These are phyloP conservation scores for Brachynemurus nebulosus DNA, from an alignment of 2,888 invertebrate genomes.

Conservation along the genomic window DNA sequence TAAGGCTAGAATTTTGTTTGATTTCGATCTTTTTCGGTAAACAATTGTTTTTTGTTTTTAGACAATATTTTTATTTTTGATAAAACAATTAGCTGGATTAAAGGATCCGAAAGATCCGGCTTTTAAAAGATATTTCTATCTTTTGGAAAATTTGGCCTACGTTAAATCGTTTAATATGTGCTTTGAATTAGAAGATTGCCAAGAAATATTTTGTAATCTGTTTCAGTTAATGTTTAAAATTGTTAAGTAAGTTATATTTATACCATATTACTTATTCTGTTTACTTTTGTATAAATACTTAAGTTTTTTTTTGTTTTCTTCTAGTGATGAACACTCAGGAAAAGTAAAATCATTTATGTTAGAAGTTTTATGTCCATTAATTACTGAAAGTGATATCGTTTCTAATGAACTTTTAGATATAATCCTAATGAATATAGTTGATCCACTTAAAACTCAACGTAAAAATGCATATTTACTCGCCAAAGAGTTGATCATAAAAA, in stretches of 20 bases:
- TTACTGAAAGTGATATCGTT: conserved; percentile 90
- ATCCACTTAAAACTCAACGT: conserved; percentile 79
- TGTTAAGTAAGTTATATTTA: conserved; percentile 64
- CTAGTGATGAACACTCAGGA: conserved; percentile 85
- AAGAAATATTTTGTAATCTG: conserved; percentile 88
- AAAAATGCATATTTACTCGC: conserved; percentile 84
- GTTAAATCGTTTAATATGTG: conserved; percentile 99
- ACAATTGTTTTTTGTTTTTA: conserved; percentile 27
- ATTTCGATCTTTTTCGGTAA: not conserved
- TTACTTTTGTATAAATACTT: not conserved
- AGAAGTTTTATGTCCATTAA: conserved; percentile 86
- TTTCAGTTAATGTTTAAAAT: conserved; percentile 92
- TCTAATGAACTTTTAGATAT: conserved; percentile 89
- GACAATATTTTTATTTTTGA: conserved; percentile 86
- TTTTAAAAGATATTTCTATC: conserved; percentile 94
- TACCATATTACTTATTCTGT: not conserved
- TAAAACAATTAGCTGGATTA: conserved; percentile 82
- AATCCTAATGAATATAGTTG: conserved; percentile 85
- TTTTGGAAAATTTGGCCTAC: conserved; percentile 91
- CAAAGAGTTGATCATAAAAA: conserved; percentile 82
- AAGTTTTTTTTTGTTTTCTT: conserved; percentile 17
- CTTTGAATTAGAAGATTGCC: conserved; percentile 93
- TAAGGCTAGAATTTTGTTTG: too few species aligned
- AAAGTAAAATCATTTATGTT: conserved; percentile 96
- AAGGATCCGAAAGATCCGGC: conserved; percentile 95